Evolutionary conservation across 2,888 invertebrate species (phyloP), one percentile per base, ranked within the genome.

Genomic region (Myopa tessellatipennis): DNA sequence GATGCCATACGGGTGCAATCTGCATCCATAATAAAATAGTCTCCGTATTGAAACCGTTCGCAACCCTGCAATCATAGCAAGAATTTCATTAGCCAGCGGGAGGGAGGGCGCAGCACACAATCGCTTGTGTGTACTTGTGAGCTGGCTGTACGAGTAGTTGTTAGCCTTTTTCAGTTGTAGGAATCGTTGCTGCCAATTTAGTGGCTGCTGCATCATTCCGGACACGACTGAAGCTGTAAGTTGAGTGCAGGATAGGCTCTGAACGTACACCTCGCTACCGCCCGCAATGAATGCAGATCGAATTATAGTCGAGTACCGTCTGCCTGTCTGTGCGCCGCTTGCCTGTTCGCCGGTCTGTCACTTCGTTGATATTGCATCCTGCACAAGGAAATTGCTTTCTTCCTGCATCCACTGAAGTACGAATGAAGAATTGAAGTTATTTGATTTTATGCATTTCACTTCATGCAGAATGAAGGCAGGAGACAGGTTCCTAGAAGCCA

Each of bases 371-470:
- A 72, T 77, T 77, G 77, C 73, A 74, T 74, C 67, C 73, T 16
- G 61, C 34, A 50, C 58, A 67, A 68, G 73, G 73, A 77, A 74
- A 77, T 77, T 77, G 69, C 77, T 69, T 73, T 74, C 61, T 69
- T 77, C 73, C 73, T 74, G 74, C 70, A 69, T 68, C 69, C 67
- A 65, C 60, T 65, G 60, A 26, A 67, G 58, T 61, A 60, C 67
- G 50, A 55, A 73, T 63, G 34, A 68, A 14, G 38, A 55, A 73
- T 63, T 16, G 60, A 14, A 73, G 58, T 77, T 77, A 73, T 77
- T 73, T 72, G 73, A 73, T 77, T 77, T 77, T 60, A 77, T 72
- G 77, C 77, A 77, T 73, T 26, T 77, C 36, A 68, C 65, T 72
- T 72, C 26, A 12, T 58, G 5, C 60, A 71, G 63, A n/a, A 76